phyloP scores from a whole-genome alignment of 2,113 vertebrate species.

The Menura novaehollandiae region DNA sequence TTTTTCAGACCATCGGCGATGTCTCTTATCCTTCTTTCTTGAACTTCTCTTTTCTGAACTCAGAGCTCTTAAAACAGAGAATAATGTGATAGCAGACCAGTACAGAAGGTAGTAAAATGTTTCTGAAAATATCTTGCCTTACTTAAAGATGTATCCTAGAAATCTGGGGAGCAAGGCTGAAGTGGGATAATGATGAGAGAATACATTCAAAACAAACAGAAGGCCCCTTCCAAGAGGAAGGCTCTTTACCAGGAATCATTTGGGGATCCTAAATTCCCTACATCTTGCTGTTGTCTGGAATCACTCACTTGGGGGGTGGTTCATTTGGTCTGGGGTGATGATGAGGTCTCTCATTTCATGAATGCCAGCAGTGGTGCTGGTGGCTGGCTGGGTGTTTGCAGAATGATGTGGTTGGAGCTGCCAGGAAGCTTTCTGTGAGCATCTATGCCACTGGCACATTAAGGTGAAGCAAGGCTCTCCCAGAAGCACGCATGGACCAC shows the following conservation, averaged over 20 bases:
- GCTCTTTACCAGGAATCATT: neutral
- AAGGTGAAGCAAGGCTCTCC: neutral
- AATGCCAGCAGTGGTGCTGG: neutral
- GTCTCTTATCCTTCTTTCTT: neutral
- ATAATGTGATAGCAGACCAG: neutral
- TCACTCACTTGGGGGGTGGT: neutral
- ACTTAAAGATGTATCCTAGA: neutral
- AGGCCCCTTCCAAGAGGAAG: neutral
- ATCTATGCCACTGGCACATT: neutral
- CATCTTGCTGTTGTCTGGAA: neutral
- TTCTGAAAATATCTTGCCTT: neutral
- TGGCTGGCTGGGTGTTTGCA: neutral
- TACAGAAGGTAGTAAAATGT: neutral
- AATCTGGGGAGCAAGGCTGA: neutral
- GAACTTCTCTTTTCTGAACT: neutral
- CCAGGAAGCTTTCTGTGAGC: neutral
- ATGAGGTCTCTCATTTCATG: neutral
- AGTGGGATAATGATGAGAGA: neutral
- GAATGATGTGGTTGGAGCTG: neutral
- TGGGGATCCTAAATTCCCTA: neutral
- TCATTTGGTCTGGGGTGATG: rapidly evolving
- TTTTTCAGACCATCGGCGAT: neutral
- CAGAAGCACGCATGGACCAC: rapidly evolving
- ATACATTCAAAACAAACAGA: neutral
- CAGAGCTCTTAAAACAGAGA: neutral